These are phyloP conservation scores for Callionymus lyra DNA, from an alignment of 2,113 vertebrate genomes.

Conservation along the genomic window DNA sequence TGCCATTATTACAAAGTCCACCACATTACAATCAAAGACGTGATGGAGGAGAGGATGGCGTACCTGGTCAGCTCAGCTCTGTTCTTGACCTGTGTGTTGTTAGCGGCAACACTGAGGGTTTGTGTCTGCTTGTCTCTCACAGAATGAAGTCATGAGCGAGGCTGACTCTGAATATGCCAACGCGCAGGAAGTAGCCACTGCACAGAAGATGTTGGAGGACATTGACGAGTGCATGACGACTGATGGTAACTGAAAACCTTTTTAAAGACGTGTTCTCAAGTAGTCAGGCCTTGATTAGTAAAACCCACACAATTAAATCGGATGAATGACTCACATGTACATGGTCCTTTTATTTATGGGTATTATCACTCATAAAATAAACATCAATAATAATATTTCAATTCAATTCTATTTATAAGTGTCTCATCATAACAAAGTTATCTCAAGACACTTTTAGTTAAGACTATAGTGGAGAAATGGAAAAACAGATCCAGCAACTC, in stretches of 20 bases:
- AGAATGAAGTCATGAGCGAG: constrained; percentile 49
- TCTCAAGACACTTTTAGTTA: no score
- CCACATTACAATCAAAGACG: constrained; percentile 68
- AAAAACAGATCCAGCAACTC: no score
- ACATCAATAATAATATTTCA: no score
- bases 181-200: constrained; percentile 11
- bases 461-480: no score
- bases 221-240: constrained; percentile 71
- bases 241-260: constrained; percentile 48
- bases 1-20: constrained; percentile 78
- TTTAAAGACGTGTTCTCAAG: no score
- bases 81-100: background rate
- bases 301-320: no score
- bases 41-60: constrained; percentile 70
- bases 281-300: no score
- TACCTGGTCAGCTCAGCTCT: constrained; percentile 74
- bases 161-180: constrained; percentile 17
- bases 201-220: constrained; percentile 61
- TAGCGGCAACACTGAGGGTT: background rate
- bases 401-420: no score
- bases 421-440: no score
- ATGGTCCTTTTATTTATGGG: no score
- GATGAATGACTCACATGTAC: no score
- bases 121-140: constrained; percentile 1
- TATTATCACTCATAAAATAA: no score